Evolutionary conservation across 2,797 vertebrate species (phyloP).

Genomic region (Gymnocypris eckloni): DNA sequence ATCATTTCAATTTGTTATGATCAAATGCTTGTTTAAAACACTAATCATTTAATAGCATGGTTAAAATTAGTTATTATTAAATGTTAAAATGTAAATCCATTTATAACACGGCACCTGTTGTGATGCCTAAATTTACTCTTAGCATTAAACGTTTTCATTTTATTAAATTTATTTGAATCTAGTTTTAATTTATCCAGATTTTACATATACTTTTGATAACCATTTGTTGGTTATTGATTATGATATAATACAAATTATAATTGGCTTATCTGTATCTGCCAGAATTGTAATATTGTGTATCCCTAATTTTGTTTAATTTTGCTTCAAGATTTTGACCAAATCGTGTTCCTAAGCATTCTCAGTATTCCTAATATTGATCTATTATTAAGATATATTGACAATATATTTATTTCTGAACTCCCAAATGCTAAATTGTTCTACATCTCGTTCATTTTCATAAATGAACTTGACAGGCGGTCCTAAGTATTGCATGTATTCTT

Average conservation of each 20-base stretch:
- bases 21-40: no score
- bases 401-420: slow-evolving; percentile 13
- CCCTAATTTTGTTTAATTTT: neutral
- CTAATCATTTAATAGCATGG: no score
- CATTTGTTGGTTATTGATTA: neutral
- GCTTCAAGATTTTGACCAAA: neutral
- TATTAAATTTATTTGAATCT: no score
- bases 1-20: neutral
- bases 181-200: neutral
- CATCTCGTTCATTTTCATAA: neutral
- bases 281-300: neutral
- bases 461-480: neutral
- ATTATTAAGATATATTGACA: slow-evolving; percentile 12
- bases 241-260: neutral
- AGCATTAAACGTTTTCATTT: no score
- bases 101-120: no score
- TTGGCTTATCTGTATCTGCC: neutral
- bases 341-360: neutral
- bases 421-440: neutral
- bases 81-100: no score
- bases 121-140: no score
- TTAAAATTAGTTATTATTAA: no score
- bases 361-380: slow-evolving; percentile 1
- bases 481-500: slow-evolving; percentile 19
- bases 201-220: neutral